A percentile compares a stretch with the other conserved stretches of the same genome.
These are phyloP conservation scores for Gerris lacustris DNA, from an alignment of 2,888 invertebrate genomes.

Conservation along the genomic window DNA sequence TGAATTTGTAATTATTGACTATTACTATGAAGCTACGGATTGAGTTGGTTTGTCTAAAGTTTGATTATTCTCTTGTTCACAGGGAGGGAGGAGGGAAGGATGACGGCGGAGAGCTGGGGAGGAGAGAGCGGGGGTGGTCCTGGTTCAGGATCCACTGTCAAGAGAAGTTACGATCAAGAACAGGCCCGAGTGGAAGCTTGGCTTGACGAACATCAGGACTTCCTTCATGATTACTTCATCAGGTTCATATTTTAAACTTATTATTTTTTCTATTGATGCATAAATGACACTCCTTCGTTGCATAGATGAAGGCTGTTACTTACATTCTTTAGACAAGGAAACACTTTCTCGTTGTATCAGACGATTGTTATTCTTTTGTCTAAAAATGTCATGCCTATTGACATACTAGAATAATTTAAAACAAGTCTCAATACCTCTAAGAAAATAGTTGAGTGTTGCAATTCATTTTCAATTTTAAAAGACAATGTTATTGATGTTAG, in stretches of 20 bases:
- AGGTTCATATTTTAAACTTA: conserved; percentile 43
- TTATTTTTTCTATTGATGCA: conserved; percentile 20
- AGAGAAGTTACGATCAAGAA: conserved; percentile 62
- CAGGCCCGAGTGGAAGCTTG: conserved; percentile 85
- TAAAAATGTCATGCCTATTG: too few relatives aligned
- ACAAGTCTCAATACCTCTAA: too few relatives aligned
- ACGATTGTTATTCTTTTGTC: too few relatives aligned
- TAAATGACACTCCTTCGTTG: not conserved
- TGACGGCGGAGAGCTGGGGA: conserved; percentile 35
- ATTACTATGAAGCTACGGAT: too few relatives aligned
- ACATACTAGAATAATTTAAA: too few relatives aligned
- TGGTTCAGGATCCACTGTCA: conserved; percentile 37
- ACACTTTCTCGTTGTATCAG: too few relatives aligned
- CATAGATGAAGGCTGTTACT: too few relatives aligned
- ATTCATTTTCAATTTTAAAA: not conserved
- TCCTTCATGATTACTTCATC: conserved; percentile 87
- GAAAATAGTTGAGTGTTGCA: too few relatives aligned
- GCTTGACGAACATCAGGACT: conserved; percentile 93
- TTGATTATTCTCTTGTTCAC: conserved; percentile 36
- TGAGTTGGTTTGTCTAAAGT: too few relatives aligned
- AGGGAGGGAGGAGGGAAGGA: conserved; percentile 53
- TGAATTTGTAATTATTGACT: too few relatives aligned
- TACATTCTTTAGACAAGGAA: too few relatives aligned
- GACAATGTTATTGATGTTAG: not conserved
- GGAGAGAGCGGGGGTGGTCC: conserved; percentile 39